Conservation (phyloP, 2,888 invertebrate genomes). For the Chironomus riparius region DNA sequence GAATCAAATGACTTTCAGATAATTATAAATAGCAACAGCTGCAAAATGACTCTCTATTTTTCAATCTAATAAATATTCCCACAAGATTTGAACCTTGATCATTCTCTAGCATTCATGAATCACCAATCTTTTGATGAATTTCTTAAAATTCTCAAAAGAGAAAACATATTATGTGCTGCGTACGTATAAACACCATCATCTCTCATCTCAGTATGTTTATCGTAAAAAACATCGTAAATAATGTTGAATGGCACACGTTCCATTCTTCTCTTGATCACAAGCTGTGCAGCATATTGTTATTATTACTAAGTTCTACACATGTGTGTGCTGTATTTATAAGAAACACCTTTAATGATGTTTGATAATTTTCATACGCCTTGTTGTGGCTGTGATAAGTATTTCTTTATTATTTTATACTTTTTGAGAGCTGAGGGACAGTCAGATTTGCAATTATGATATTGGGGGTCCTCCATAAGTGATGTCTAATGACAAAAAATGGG, state of each 20-base stretch:
- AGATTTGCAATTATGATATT: too few species aligned
- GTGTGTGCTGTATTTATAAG: background rate
- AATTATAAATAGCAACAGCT: too few species aligned
- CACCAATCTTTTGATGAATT: background rate
- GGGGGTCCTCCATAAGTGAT: too few species aligned
- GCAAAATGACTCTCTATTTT: too few species aligned
- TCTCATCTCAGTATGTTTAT: background rate
- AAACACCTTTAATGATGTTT: background rate
- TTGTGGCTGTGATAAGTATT: too few species aligned
- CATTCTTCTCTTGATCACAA: background rate
- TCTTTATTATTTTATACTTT: too few species aligned
- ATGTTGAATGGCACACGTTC: constrained; percentile 17
- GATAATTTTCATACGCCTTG: background rate
- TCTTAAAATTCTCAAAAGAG: background rate
- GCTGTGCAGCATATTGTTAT: background rate
- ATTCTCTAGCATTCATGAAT: background rate
- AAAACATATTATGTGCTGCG: background rate
- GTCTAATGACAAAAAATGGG: too few species aligned
- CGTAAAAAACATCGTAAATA: background rate
- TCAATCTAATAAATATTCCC: background rate
- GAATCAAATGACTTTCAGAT: too few species aligned
- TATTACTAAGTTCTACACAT: background rate
- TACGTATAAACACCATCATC: background rate
- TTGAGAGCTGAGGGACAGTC: too few species aligned
- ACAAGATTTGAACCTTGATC: background rate